phyloP scores from a whole-genome alignment of 1,140 invertebrate genomes.

The Chironomus striatipennis region DNA sequence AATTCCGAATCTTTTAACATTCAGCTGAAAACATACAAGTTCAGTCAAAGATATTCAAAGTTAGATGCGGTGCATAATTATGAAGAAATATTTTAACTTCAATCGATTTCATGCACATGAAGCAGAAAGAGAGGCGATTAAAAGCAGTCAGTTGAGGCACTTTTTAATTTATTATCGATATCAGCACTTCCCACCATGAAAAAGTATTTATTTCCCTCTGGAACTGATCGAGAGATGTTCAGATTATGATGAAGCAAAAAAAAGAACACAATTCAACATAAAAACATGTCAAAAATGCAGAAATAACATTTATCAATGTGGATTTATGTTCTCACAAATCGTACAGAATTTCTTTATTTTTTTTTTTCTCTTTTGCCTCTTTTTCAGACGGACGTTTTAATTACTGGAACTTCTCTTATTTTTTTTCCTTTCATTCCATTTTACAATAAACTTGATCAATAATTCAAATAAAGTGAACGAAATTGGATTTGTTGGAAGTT shows the following conservation, averaged over 20 bases:
- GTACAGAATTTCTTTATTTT: background rate
- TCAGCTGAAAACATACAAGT: too few relatives aligned
- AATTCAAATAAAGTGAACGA: background rate
- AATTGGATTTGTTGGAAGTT: background rate
- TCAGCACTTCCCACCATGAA: background rate
- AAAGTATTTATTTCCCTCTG: background rate
- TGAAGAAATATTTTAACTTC: too few relatives aligned
- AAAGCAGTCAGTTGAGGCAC: background rate
- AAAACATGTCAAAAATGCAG: conserved; percentile 16
- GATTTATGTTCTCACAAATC: conserved; percentile 15
- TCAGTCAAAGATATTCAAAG: too few relatives aligned
- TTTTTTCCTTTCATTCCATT: background rate
- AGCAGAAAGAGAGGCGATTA: background rate
- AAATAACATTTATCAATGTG: conserved; percentile 22
- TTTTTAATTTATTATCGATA: background rate
- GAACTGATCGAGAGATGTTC: background rate
- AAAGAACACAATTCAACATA: background rate
- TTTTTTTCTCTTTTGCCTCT: background rate
- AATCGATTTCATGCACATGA: too few relatives aligned
- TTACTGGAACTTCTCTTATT: conserved; percentile 17
- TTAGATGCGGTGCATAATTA: too few relatives aligned
- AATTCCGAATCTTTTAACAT: too few relatives aligned
- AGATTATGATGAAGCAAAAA: background rate
- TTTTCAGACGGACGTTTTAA: background rate
- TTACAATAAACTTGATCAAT: conserved; percentile 16